A percentile compares a stretch with the other conserved stretches of the same genome.
These are phyloP conservation scores for Ladona fulva DNA, from an alignment of 1,140 invertebrate genomes.

Conservation along the genomic window DNA sequence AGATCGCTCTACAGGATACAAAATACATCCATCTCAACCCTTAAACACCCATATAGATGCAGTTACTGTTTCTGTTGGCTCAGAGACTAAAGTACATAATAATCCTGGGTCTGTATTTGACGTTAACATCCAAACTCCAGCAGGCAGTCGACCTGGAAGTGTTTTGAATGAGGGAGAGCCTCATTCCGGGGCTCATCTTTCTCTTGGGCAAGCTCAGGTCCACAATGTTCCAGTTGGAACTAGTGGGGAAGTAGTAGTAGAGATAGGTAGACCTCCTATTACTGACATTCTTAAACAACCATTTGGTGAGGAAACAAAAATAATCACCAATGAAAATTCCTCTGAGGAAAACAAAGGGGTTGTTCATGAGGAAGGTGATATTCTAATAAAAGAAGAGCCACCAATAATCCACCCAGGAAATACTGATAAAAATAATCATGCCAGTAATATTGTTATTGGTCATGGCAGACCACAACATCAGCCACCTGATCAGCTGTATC, in stretches of 20 bases:
- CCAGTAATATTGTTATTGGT: background rate
- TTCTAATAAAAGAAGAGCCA: background rate
- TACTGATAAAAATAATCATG: background rate
- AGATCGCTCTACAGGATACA: conserved; percentile 17
- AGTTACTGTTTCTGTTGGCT: background rate
- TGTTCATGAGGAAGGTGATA: background rate
- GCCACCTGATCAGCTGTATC: background rate
- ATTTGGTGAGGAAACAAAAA: background rate
- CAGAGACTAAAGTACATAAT: background rate
- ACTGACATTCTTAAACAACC: background rate
- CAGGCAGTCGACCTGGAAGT: background rate
- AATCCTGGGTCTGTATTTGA: background rate
- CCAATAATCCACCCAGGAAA: background rate
- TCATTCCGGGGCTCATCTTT: background rate
- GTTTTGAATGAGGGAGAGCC: background rate
- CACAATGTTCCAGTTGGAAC: background rate
- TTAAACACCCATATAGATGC: background rate
- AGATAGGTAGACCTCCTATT: background rate
- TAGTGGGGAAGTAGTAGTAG: background rate
- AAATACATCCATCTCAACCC: conserved; percentile 11
- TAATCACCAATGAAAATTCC: background rate
- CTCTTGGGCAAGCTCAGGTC: background rate
- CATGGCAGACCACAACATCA: background rate
- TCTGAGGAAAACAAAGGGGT: background rate
- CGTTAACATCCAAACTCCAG: background rate